Conservation (phyloP, 53 echinoderm and acorn worm species). For the Paelopatides confundens region DNA sequence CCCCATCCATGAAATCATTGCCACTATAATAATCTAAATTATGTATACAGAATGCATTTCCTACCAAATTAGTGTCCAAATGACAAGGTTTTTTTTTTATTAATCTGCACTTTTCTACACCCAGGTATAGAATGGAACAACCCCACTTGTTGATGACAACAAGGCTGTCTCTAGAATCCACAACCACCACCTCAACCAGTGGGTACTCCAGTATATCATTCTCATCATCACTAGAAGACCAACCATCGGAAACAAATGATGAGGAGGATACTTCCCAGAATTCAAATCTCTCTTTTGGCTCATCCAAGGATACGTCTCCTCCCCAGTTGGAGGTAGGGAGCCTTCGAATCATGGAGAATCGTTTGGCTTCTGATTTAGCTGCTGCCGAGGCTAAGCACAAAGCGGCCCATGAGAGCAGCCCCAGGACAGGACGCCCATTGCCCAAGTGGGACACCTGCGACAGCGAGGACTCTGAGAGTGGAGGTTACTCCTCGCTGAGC, state of each 20-base stretch:
- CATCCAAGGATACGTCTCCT: constrained; percentile 41
- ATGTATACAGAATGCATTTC: too few relatives aligned
- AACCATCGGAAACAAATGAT: constrained; percentile 46
- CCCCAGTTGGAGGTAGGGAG: not conserved
- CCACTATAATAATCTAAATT: too few relatives aligned
- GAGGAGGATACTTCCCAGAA: constrained; percentile 54
- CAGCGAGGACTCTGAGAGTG: constrained; percentile 46
- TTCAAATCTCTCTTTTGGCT: constrained; percentile 50
- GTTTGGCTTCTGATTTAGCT: not conserved
- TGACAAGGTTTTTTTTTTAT: too few relatives aligned
- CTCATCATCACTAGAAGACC: constrained; percentile 38
- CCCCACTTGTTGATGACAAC: constrained; percentile 44
- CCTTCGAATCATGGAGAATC: not conserved
- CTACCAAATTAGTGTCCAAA: too few relatives aligned
- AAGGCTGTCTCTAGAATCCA: constrained; percentile 46
- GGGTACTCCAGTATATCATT: constrained; percentile 49
- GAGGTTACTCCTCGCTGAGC: constrained; percentile 29
- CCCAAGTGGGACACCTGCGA: constrained; percentile 56
- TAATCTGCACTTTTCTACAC: too few relatives aligned
- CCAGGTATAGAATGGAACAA: constrained; percentile 38
- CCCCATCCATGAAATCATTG: too few relatives aligned
- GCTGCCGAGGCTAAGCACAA: constrained; percentile 34
- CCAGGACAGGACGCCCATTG: constrained; percentile 7
- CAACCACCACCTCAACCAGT: constrained; percentile 34
- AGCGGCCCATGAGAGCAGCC: constrained; percentile 46